These are phyloP conservation scores for Liasis olivaceus DNA, from an alignment of 2,797 vertebrate genomes.

Conservation along the genomic window DNA sequence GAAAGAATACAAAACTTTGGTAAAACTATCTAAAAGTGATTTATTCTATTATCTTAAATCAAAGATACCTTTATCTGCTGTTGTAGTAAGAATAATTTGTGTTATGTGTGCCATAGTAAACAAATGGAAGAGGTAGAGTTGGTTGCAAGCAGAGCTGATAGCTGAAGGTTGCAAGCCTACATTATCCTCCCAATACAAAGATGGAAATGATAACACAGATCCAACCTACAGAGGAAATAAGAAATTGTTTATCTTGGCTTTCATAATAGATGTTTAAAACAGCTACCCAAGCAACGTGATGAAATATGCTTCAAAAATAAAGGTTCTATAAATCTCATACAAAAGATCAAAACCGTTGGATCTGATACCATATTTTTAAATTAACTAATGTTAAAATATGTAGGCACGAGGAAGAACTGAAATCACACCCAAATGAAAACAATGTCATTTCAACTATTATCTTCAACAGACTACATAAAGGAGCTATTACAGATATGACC, in stretches of 20 bases:
- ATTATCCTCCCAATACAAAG: conserved; percentile 92
- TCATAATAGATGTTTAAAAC: not conserved
- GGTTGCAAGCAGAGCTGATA: conserved; percentile 90
- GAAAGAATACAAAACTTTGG: not conserved
- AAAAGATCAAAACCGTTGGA: not conserved
- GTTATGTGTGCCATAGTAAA: conserved; percentile 92
- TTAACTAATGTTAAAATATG: not conserved
- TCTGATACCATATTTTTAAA: not conserved
- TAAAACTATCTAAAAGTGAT: not conserved
- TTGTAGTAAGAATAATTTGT: conserved; percentile 86
- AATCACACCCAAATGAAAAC: not conserved
- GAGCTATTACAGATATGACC: not conserved
- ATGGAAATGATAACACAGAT: conserved; percentile 88
- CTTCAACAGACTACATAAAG: not conserved
- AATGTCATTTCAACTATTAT: not conserved
- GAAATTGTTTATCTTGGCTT: not conserved
- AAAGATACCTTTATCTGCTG: conserved; percentile 66
- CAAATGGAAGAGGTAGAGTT: conserved; percentile 92
- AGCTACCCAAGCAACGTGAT: not conserved
- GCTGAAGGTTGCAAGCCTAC: conserved; percentile 91
- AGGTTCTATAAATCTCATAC: not conserved
- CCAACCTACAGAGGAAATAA: conserved; percentile 81
- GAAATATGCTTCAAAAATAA: not conserved
- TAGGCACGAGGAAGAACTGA: not conserved
- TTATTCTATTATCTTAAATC: not conserved